These are phyloP conservation scores for Daphoenositta chrysoptera DNA, from an alignment of 2,113 vertebrate species.

Conservation along the genomic window DNA sequence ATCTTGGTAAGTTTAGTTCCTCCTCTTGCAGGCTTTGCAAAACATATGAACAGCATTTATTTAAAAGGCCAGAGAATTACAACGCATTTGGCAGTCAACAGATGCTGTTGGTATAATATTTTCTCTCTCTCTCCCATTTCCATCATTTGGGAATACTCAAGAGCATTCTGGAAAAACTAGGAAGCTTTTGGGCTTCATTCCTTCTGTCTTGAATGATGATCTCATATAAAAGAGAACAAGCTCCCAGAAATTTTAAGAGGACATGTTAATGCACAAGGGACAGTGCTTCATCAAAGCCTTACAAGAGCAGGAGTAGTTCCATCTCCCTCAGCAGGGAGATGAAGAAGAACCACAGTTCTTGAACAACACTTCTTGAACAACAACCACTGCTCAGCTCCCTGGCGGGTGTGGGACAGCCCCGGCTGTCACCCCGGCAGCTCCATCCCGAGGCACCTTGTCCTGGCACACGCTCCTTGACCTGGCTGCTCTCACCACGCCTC, in stretches of 20 bases:
- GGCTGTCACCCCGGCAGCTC: rapidly evolving
- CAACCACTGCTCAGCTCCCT: not conserved
- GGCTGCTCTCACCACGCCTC: not conserved
- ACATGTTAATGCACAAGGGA: not conserved
- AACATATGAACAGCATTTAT: not conserved
- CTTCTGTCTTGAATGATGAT: not conserved
- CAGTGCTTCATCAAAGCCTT: not conserved
- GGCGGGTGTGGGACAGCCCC: not conserved
- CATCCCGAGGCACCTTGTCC: not conserved
- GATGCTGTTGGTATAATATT: not conserved
- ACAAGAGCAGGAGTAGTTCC: not conserved
- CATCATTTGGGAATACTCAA: not conserved
- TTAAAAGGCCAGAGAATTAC: conserved; percentile 17
- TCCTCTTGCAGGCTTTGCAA: not conserved
- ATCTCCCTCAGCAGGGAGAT: not conserved
- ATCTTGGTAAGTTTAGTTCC: not conserved
- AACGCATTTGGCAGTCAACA: not conserved
- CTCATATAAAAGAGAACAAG: not conserved
- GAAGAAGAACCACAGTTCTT: not conserved
- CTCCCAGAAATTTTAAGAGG: not conserved
- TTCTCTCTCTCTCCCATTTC: not conserved
- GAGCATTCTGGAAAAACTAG: not conserved
- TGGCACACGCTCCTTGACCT: not conserved
- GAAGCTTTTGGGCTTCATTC: not conserved
- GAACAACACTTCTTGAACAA: too few species aligned